Base-by-base conservation (phyloP, 1,140 invertebrate species). In the Samia ricini region DNA sequence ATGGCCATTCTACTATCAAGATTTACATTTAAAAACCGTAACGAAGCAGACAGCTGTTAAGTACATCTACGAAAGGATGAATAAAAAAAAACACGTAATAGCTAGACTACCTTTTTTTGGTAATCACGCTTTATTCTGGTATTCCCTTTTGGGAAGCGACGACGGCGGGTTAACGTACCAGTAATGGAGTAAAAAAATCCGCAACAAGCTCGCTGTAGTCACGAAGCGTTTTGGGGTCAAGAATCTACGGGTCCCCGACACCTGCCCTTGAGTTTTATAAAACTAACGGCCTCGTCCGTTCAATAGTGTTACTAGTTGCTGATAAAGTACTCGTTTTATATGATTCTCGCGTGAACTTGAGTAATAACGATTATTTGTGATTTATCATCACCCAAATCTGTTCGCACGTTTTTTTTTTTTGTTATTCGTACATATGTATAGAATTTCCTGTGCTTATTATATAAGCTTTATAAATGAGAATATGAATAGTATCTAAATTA, bases 261-360 rank as follows among this genome's bases (percentile, higher is more conserved):
- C 57, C 62, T 77, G 80, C 75, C 85, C 85, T 88, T 88, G 85
- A 76, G 66, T 66, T 77, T 85, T 87, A 84, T 70, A 70, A 71
- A 70, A 61, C 61, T 77, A 81, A 79, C 84, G 77, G 76, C 76
- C 58, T 58, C 60, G 60, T 36, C 21, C 36, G 12, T 48, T 15
- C n/a, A 42, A 10, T 42, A 42, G n/a, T 42, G 33, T 42, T 29
- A 10, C 18, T 22, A 24, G 55, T 56, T 56, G 10, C 36, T 7
- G 20, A 23, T 22, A 42, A 42, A 42, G 7, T 42, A 42, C 15
- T 42, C 33, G 12, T 10, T 42, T 42, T 42, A 42, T 15, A 42
- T 3, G 33, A 12, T 7, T 42, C n/a, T 15, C 12, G 15, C 33
- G 33, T 42, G 33, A 42, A 42, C 3, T 42, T 12, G n/a, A 42